phyloP scores from a whole-genome alignment of 2,797 vertebrate species.

The Lagocephalus sceleratus region DNA sequence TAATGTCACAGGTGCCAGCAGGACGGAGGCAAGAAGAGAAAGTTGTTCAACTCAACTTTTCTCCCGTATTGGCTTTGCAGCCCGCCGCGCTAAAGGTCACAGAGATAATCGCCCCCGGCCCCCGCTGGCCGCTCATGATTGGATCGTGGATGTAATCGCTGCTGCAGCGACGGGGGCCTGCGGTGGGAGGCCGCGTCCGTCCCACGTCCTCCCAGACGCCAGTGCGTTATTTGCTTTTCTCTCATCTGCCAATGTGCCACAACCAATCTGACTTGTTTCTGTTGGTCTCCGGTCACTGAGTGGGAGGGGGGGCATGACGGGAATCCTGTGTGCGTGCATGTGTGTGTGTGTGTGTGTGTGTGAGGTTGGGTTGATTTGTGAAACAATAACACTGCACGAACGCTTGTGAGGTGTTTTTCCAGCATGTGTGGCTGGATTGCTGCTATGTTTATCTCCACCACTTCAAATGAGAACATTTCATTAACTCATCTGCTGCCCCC shows the following conservation, averaged over 20 bases:
- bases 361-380: not conserved
- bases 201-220: constrained; percentile 18
- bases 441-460: constrained; percentile 18
- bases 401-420: constrained; percentile 4
- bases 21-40: too few relatives aligned
- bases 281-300: not conserved
- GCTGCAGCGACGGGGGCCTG: constrained; percentile 11
- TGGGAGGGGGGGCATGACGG: constrained; percentile 2
- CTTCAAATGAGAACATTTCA: constrained; percentile 30
- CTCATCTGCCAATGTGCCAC: constrained; percentile 16
- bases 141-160: constrained; percentile 15
- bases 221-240: constrained; percentile 26
- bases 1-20: too few relatives aligned
- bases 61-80: constrained; percentile 4
- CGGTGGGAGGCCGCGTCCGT: constrained; percentile 6
- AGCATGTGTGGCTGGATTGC: constrained; percentile 3
- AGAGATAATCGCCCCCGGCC: constrained; percentile 7
- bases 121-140: constrained; percentile 12
- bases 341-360: not conserved
- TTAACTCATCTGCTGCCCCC: constrained; percentile 19
- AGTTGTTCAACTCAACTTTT: too few relatives aligned
- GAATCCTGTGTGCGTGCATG: not conserved
- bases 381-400: not conserved
- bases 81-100: constrained; percentile 8
- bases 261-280: constrained; percentile 23